Conservation (phyloP, 2,797 vertebrate species). For the Oophaga sylvatica region DNA sequence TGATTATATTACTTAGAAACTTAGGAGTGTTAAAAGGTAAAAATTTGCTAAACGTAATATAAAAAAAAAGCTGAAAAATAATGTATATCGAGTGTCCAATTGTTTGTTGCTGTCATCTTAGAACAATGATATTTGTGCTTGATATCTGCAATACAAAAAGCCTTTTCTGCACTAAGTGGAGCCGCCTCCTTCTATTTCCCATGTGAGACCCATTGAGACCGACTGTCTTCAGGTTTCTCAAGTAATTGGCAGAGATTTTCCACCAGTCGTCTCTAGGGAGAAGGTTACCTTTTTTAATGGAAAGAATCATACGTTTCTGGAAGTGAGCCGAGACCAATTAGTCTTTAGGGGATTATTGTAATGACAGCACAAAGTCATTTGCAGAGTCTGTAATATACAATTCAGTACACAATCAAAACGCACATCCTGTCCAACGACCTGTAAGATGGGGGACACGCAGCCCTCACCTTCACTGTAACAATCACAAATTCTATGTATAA, state of each 20-base stretch:
- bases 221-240: background rate
- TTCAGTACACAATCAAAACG: background rate
- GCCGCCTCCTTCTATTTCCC: background rate
- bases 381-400: background rate
- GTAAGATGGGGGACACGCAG: background rate
- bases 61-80: background rate
- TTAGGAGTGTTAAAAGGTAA: too few relatives aligned
- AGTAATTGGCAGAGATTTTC: conserved; percentile 11
- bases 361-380: conserved; percentile 10
- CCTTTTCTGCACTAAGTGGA: background rate
- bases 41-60: too few relatives aligned
- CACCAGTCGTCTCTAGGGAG: background rate
- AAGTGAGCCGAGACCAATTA: background rate
- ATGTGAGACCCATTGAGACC: background rate
- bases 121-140: background rate
- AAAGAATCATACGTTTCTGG: background rate
- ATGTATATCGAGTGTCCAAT: background rate
- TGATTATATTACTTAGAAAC: too few relatives aligned
- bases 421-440: conserved; percentile 3
- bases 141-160: background rate
- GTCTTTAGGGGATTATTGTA: conserved; percentile 5
- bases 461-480: background rate
- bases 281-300: background rate
- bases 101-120: background rate
- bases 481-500: too few relatives aligned